Base-by-base conservation (phyloP, 2,113 vertebrate genomes). In the Ochotona curzoniae region DNA sequence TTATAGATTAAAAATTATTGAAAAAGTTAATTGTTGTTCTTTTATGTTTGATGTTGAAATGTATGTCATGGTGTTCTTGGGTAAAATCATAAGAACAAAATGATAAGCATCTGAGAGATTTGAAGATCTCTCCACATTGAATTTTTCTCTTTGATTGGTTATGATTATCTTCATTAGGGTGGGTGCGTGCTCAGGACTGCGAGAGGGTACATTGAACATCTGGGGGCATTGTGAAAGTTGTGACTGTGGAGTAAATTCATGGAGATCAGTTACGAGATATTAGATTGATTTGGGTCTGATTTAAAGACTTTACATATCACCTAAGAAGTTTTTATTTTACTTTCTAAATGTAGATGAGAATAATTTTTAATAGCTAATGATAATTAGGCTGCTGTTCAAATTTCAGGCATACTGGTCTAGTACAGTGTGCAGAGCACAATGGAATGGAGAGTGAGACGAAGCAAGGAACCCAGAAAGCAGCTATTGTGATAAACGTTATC, bases 231-330 rank as follows among this genome's bases (percentile, higher is more conserved):
- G 2, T 90, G 64, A 69, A 79, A 82, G 28, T 71, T 67, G 57
- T 67, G 32, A 82, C 70, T 81, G 86, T 76, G 63, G 28, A 73
- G 17, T 81, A 64, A 81, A 60, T 70, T 93, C 85, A 18, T 32
- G 2, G 28, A 75, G 61, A 18, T 70, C n/a, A 15, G 7, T 67
- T 69, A n/a, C 60, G n/a, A 73, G 26, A 71, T 2, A 49, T 21
- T 63, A n/a, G 32, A 61, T 25, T 64, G 7, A 64, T 83, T 30
- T 70, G 35, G 28, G 3, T 54, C 44, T 47, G 28, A 32, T 89
- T 86, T 90, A 74, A 95, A 83, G 30, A 7, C n/a, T 95, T 91
- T 74, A 64, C 70, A 26, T 32, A 85, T 20, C 49, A 82, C 64
- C 64, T 76, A 35, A 44, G 67, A 38, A 78, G 49, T 89, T 79